Conservation (phyloP, 1,140 invertebrate genomes). For the Thaumetopoea pityocampa region DNA sequence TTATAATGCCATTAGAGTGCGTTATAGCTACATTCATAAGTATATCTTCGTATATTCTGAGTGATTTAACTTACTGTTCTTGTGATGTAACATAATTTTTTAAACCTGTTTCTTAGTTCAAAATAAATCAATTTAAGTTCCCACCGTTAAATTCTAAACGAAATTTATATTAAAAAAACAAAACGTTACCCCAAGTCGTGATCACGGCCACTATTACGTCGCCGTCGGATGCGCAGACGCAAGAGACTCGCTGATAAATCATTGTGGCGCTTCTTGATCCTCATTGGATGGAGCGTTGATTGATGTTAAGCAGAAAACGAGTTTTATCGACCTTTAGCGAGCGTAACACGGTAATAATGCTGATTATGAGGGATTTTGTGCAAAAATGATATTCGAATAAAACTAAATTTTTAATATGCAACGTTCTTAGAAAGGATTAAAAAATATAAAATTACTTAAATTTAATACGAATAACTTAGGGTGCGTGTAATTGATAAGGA, state of each 20-base stretch:
- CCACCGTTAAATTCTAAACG: slow-evolving; percentile 10
- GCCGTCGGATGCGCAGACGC: slow-evolving; percentile 16
- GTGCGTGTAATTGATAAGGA: too few relatives aligned
- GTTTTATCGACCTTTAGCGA: slow-evolving; percentile 26
- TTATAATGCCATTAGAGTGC: too few relatives aligned
- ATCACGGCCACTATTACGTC: slow-evolving; percentile 29
- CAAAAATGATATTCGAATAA: too few relatives aligned
- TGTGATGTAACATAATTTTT: too few relatives aligned
- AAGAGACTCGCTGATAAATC: slow-evolving; percentile 45
- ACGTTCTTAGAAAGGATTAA: too few relatives aligned
- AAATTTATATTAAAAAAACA: slow-evolving; percentile 17
- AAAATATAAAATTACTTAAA: too few relatives aligned
- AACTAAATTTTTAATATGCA: too few relatives aligned
- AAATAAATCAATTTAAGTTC: slow-evolving; percentile 1
- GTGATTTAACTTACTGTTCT: too few relatives aligned
- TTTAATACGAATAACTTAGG: too few relatives aligned
- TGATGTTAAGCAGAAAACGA: slow-evolving; percentile 30
- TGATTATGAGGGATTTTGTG: too few relatives aligned
- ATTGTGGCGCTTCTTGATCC: slow-evolving; percentile 60
- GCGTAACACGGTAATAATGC: slow-evolving; percentile 32
- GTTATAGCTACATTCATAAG: too few relatives aligned
- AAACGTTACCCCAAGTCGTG: slow-evolving; percentile 23
- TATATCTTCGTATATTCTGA: too few relatives aligned
- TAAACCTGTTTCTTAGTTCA: neutral
- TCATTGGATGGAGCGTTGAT: slow-evolving; percentile 52